phyloP scores from a whole-genome alignment of 2,113 vertebrate species.

The Anthoscopus minutus region DNA sequence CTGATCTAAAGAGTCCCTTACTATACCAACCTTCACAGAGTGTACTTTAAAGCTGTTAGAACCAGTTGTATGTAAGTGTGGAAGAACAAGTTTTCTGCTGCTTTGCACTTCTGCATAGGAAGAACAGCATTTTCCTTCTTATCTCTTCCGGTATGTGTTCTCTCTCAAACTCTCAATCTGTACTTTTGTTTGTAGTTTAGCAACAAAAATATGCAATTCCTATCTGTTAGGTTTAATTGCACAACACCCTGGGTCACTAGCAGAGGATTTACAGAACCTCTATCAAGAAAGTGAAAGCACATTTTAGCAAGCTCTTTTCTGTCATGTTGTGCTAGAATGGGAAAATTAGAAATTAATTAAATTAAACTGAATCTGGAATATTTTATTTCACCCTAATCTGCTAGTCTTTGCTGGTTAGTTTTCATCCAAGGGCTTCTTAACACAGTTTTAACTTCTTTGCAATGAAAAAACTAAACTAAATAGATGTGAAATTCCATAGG shows the following conservation, averaged over 20 bases:
- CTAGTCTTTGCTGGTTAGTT: neutral
- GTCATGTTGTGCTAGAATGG: neutral
- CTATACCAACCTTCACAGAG: neutral
- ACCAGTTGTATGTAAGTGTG: fast-evolving
- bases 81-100: neutral
- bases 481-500: neutral
- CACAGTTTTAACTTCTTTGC: neutral
- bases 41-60: neutral
- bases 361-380: neutral
- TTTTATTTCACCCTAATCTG: neutral
- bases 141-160: neutral
- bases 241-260: neutral
- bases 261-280: neutral
- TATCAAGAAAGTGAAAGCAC: neutral
- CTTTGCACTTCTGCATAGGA: neutral
- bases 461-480: neutral
- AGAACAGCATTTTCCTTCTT: neutral
- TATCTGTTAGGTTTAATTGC: neutral
- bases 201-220: neutral
- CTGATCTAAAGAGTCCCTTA: neutral
- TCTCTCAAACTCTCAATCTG: neutral
- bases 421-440: neutral
- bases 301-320: neutral
- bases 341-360: neutral
- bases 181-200: neutral